phyloP scores from a whole-genome alignment of 1,140 invertebrate genomes.

The Listronotus oregonensis region DNA sequence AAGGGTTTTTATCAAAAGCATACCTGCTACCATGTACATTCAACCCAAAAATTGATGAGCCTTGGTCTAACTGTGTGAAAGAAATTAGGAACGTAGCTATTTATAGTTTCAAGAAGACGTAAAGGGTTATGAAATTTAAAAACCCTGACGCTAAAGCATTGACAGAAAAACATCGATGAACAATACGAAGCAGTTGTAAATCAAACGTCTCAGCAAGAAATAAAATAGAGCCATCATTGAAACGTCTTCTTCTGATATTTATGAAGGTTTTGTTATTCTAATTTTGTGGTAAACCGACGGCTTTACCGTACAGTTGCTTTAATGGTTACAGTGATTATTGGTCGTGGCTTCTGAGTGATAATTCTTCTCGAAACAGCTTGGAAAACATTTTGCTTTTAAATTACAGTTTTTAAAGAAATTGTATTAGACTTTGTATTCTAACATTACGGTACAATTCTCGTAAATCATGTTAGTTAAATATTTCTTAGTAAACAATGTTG shows the following conservation, averaged over 20 bases:
- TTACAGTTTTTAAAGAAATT: no score
- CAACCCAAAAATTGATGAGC: no score
- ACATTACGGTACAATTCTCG: no score
- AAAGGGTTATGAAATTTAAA: neutral
- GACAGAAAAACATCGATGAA: neutral
- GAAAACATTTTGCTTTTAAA: no score
- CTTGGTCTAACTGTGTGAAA: no score
- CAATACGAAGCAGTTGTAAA: constrained; percentile 11
- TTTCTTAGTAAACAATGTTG: no score
- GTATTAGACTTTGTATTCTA: no score
- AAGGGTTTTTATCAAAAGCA: no score
- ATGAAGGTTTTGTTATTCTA: constrained; percentile 14
- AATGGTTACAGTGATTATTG: constrained; percentile 3
- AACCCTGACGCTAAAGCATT: neutral
- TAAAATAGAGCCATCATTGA: constrained; percentile 19
- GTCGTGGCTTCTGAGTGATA: constrained; percentile 10
- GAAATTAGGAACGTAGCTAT: no score
- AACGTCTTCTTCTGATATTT: constrained; percentile 8
- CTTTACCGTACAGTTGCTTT: neutral
- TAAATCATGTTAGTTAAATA: no score
- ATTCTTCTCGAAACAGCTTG: neutral
- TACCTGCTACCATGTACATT: no score
- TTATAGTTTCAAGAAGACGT: neutral
- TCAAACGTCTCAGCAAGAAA: constrained; percentile 7
- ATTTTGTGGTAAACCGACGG: constrained; percentile 6